phyloP scores from a whole-genome alignment of 2,888 invertebrate genomes.

The Spodoptera exigua region DNA sequence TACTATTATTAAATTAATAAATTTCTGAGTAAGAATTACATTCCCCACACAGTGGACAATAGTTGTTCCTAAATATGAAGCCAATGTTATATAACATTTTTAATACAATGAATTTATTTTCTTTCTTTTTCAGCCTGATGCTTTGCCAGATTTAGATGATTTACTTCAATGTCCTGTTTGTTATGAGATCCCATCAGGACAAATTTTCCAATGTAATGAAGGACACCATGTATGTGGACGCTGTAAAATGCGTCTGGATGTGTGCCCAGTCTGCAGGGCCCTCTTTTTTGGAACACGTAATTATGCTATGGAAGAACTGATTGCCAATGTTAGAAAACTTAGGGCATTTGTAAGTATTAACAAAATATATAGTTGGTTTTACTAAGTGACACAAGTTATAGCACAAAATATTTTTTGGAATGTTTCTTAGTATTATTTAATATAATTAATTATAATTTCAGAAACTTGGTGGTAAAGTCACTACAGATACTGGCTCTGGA shows the following conservation, averaged over 20 bases:
- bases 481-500: conserved; percentile 71
- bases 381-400: neutral
- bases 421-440: neutral
- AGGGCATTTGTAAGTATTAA: conserved; percentile 80
- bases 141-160: conserved; percentile 86
- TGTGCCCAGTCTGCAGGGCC: conserved; percentile 88
- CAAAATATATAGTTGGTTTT: conserved; percentile 1
- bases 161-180: conserved; percentile 90
- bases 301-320: conserved; percentile 88
- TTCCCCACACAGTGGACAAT: no score
- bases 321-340: conserved; percentile 83
- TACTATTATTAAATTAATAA: no score
- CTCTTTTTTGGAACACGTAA: conserved; percentile 87
- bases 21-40: no score
- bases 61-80: no score
- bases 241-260: conserved; percentile 82
- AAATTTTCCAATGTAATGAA: conserved; percentile 87
- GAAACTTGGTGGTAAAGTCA: conserved; percentile 81
- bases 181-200: conserved; percentile 84
- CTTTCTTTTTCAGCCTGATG: conserved; percentile 69
- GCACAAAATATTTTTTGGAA: conserved; percentile 1
- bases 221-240: conserved; percentile 89
- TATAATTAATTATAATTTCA: conserved; percentile 47
- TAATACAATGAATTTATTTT: neutral
- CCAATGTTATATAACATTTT: no score